Conservation (phyloP, 1,140 invertebrate genomes). For the Listronotus oregonensis region DNA sequence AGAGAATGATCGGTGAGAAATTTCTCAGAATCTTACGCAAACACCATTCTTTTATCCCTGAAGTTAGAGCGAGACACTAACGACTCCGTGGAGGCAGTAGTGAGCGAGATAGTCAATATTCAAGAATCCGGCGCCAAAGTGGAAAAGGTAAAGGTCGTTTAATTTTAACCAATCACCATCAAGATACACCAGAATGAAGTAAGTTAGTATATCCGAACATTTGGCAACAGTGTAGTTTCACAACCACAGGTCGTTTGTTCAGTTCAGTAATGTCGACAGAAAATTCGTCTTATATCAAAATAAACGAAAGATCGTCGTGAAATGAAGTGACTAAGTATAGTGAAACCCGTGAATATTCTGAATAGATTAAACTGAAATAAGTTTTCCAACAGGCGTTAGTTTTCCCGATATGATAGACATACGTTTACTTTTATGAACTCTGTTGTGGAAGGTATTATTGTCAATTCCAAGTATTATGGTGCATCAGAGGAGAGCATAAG, state of each 20-base stretch:
- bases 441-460: constrained; percentile 34
- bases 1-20: not conserved
- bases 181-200: not conserved
- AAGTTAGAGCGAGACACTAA: not conserved
- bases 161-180: constrained; percentile 5
- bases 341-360: not conserved
- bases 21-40: not conserved
- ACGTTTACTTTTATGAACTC: constrained; percentile 12
- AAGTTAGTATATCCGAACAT: not conserved
- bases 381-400: not conserved
- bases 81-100: too few species aligned
- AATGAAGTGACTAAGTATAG: constrained; percentile 1
- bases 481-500: constrained; percentile 39
- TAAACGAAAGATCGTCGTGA: not conserved
- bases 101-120: not conserved
- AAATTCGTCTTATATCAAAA: not conserved
- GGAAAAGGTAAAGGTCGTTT: not conserved
- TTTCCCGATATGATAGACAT: not conserved
- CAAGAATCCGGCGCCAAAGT: not conserved
- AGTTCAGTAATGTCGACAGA: constrained; percentile 7
- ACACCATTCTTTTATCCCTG: not conserved
- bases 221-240: constrained; percentile 7
- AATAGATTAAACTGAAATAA: not conserved
- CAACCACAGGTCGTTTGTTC: not conserved
- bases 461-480: constrained; percentile 46